These are phyloP conservation scores for Silurus meridionalis DNA, from an alignment of 2,113 vertebrate genomes.

Conservation along the genomic window DNA sequence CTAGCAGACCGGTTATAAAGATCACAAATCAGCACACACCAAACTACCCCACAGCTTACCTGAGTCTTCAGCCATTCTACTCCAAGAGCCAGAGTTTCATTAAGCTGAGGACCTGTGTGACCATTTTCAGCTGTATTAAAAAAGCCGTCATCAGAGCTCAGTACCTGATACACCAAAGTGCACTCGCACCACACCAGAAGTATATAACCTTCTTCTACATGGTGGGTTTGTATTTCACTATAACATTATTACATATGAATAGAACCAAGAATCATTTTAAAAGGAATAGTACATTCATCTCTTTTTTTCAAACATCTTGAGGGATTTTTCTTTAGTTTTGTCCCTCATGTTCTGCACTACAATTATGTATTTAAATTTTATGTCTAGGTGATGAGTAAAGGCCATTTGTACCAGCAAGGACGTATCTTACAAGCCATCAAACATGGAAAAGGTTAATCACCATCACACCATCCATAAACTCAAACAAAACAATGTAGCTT, in stretches of 20 bases:
- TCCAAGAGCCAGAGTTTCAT: slow-evolving; percentile 72
- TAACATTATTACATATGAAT: neutral
- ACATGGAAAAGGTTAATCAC: slow-evolving; percentile 53
- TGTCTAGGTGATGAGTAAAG: slow-evolving; percentile 69
- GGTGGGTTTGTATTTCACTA: slow-evolving; percentile 52
- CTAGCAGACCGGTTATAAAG: rapidly evolving
- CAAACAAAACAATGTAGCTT: neutral
- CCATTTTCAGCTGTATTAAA: slow-evolving; percentile 55
- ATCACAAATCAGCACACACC: neutral
- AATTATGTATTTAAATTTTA: neutral
- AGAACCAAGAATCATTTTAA: neutral
- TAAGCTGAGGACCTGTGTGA: slow-evolving; percentile 56
- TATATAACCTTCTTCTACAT: slow-evolving; percentile 65
- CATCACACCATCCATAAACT: neutral
- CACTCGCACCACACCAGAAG: slow-evolving; percentile 56
- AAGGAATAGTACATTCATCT: neutral
- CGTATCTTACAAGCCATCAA: slow-evolving; percentile 14
- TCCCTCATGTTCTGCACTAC: neutral
- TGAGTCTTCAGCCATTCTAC: slow-evolving; percentile 49
- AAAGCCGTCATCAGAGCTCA: slow-evolving; percentile 51
- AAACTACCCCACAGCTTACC: slow-evolving; percentile 29
- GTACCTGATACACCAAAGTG: slow-evolving; percentile 67
- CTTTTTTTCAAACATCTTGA: neutral
- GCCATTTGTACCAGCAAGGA: slow-evolving; percentile 60
- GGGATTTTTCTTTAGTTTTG: neutral